Evolutionary conservation across 2,797 vertebrate genomes (phyloP), one percentile per base, ranked within the genome.

Genomic region (Champsocephalus gunnari): DNA sequence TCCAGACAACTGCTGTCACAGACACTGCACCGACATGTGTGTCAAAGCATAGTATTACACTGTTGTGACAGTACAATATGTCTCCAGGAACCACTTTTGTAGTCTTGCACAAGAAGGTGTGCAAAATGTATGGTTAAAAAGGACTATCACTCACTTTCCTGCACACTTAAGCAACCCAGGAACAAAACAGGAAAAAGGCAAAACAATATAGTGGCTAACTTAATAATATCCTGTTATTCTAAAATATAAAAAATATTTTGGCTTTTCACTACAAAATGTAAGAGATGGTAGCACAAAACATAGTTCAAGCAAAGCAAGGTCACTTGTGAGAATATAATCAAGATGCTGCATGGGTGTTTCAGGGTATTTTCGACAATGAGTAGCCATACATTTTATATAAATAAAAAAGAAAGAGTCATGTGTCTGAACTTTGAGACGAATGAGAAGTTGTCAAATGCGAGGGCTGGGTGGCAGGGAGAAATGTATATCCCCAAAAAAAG

Each of bases 401-500:
- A 63, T 32, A 9, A 21, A 55, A 8, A 53, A 67, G 11, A 75
- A 68, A 21, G 45, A 76, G 57, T 51, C 64, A 80, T 61, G 51
- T 65, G 65, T 79, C 49, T 73, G 76, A 87, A 88, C 54, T 87
- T 58, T 81, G 65, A 53, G 71, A 45, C 6, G 28, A 77, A 59
- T 44, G 49, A 81, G 63, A 87, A 79, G 70, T 84, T 86, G 81
- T 86, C 81, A 84, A 83, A 84, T 45, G 76, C 55, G 50, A 66
- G 62, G 74, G 69, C 75, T 83, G 87, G 75, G 82, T 87, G 82
- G 83, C 70, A 81, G 50, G 43, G 71, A 80, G 74, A 90, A 83
- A 86, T 86, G 61, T 81, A 87, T 80, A 87, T 74, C 81, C 84
- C 69, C 86, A 12, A 56, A 86, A 90, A 90, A 85, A 85, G 92